A percentile compares a stretch with the other conserved stretches of the same genome.
Evolutionary conservation across 2,113 vertebrate species (phyloP).

Genomic region (Amblyopsis rosae): DNA sequence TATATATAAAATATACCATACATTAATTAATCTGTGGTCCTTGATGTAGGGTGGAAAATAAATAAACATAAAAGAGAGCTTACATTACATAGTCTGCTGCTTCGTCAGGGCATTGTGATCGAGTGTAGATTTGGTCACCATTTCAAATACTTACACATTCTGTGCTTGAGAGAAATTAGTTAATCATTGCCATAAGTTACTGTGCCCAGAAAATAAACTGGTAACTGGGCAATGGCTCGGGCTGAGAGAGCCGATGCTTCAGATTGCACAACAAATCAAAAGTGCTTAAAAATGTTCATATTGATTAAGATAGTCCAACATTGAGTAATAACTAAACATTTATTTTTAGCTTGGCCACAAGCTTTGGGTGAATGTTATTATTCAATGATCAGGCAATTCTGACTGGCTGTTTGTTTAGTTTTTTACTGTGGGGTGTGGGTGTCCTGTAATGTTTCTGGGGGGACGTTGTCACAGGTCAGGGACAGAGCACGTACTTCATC

Average conservation of each 20-base stretch:
- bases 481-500: conserved; percentile 39
- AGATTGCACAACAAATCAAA: conserved; percentile 97
- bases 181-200: conserved; percentile 87
- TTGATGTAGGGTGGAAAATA: conserved; percentile 53
- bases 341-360: conserved; percentile 6
- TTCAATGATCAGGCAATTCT: conserved; percentile 18
- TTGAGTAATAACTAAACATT: conserved; percentile 23
- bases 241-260: conserved; percentile 82
- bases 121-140: conserved; percentile 76
- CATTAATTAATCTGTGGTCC: conserved; percentile 64
- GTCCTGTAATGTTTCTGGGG: conserved; percentile 20
- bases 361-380: conserved; percentile 1
- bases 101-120: conserved; percentile 68
- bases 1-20: neutral
- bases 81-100: conserved; percentile 73
- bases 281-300: conserved; percentile 63
- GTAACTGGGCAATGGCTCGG: conserved; percentile 66
- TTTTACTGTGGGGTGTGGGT: conserved; percentile 7
- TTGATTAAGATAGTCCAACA: conserved; percentile 33
- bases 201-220: conserved; percentile 82
- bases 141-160: conserved; percentile 86
- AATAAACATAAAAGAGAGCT: conserved; percentile 58
- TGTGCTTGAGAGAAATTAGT: conserved; percentile 91
- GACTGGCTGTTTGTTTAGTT: conserved; percentile 39
- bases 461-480: conserved; percentile 22